phyloP scores from a whole-genome alignment of 2,797 vertebrate genomes.

The Pseudochirops corinnae region DNA sequence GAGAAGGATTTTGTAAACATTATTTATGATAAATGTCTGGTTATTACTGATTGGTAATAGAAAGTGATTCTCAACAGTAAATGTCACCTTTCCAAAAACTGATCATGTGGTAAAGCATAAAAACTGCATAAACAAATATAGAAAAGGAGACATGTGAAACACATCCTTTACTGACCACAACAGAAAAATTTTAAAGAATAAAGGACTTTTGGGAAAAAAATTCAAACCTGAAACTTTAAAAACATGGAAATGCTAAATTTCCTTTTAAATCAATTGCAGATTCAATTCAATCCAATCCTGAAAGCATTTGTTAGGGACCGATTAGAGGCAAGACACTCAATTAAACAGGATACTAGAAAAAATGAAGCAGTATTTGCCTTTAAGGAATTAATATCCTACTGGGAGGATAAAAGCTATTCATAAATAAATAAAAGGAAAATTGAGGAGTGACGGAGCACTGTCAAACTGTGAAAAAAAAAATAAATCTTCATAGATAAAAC shows the following conservation, averaged over 20 bases:
- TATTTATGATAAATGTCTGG: background rate
- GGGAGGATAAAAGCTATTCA: background rate
- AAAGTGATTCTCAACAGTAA: background rate
- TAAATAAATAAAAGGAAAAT: background rate
- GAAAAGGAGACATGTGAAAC: background rate
- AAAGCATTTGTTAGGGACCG: background rate
- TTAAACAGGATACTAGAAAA: background rate
- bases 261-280: background rate
- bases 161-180: background rate
- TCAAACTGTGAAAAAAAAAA: background rate
- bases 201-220: background rate
- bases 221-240: background rate
- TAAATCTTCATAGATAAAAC: background rate
- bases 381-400: background rate
- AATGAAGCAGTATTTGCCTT: background rate
- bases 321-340: background rate
- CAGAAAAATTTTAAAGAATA: background rate
- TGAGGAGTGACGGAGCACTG: background rate
- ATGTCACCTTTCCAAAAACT: background rate
- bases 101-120: background rate
- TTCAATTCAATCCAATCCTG: background rate
- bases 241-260: background rate
- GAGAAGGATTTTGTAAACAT: background rate
- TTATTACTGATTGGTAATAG: background rate
- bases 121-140: background rate